Percentiles rank a stretch among this genome's conserved stretches.
These are phyloP conservation scores for Heliconius erato DNA, from an alignment of 2,888 invertebrate species.

Conservation along the genomic window DNA sequence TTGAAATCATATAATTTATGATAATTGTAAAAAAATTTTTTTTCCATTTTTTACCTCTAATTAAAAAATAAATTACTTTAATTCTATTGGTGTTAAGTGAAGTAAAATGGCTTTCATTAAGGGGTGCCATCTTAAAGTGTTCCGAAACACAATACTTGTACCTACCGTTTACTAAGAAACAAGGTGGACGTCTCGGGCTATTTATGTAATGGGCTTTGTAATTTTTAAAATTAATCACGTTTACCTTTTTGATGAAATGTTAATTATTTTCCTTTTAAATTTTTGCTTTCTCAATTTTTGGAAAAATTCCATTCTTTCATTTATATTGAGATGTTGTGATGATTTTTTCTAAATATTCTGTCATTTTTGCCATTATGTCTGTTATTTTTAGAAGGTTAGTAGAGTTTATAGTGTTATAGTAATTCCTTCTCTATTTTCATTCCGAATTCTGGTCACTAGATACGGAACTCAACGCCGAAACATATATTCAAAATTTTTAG, in stretches of 20 bases:
- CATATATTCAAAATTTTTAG: too few relatives aligned
- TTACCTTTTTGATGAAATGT: constrained; percentile 4
- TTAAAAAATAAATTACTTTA: neutral
- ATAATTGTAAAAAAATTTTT: neutral
- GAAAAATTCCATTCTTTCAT: neutral
- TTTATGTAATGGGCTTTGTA: constrained; percentile 18
- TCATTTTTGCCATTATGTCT: too few relatives aligned
- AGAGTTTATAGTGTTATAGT: too few relatives aligned
- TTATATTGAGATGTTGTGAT: too few relatives aligned
- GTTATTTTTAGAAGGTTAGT: too few relatives aligned
- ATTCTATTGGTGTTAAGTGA: constrained; percentile 17
- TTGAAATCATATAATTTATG: too few relatives aligned
- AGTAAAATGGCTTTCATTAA: constrained; percentile 2
- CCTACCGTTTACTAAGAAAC: neutral
- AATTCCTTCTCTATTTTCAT: too few relatives aligned
- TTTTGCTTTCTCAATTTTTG: neutral
- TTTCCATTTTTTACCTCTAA: neutral
- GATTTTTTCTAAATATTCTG: too few relatives aligned
- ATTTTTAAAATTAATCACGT: constrained; percentile 15
- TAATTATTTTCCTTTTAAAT: neutral
- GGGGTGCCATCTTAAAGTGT: neutral
- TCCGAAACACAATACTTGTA: constrained; percentile 7
- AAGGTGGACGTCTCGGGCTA: neutral
- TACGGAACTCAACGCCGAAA: too few relatives aligned
- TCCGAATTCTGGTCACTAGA: too few relatives aligned